Conservation (phyloP, 2,113 vertebrate species). For the Morphnarchus princeps region DNA sequence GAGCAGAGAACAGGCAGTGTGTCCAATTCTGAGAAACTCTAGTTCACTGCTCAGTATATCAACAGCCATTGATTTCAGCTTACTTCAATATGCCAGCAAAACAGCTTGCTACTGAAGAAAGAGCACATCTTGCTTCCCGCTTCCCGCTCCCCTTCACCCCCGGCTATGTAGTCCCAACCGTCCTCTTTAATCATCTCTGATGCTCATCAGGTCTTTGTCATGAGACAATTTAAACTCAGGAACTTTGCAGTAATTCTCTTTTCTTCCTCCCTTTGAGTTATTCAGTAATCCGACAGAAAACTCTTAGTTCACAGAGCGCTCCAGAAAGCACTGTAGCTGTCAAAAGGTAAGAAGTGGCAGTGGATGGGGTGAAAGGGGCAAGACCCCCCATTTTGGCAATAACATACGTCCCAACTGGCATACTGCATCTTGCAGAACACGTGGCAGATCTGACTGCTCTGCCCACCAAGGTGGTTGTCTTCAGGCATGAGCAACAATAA, state of each 20-base stretch:
- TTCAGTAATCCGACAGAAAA: not conserved
- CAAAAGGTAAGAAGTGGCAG: not conserved
- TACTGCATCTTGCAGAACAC: not conserved
- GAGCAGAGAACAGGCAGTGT: not conserved
- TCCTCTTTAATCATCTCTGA: not conserved
- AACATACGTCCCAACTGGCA: not conserved
- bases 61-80: not conserved
- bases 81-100: not conserved
- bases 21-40: not conserved
- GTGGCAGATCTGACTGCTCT: not conserved
- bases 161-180: not conserved
- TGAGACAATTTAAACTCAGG: not conserved
- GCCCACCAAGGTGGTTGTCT: fast-evolving
- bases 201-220: not conserved
- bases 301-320: not conserved
- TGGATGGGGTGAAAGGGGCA: not conserved
- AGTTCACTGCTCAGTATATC: not conserved
- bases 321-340: not conserved
- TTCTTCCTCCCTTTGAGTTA: not conserved
- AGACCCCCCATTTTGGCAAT: not conserved
- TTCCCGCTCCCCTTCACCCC: not conserved
- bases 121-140: not conserved
- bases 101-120: not conserved
- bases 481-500: not conserved
- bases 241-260: not conserved